Base-by-base conservation (phyloP, 2,888 invertebrate genomes). In the Scaptomyza reducta region DNA sequence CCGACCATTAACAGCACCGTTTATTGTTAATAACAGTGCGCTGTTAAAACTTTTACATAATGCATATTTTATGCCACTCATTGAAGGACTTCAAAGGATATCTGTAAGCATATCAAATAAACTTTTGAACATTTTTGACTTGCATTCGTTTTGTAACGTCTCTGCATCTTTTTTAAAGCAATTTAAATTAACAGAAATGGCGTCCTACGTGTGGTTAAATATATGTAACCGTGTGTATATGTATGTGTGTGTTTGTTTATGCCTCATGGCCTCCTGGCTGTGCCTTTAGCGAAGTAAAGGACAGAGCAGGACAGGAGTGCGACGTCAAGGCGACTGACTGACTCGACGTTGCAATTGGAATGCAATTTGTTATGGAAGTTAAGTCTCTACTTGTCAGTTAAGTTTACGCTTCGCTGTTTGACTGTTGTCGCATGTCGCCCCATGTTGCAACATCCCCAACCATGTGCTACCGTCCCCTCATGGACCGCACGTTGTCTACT, bases 341-440 rank as follows among this genome's bases (percentile, higher is more conserved):
- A n/a, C 72, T 68, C 78, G 61, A 69, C 85, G 74, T 79, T 79
- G 87, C 85, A 87, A 87, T 87, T 87, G 87, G 87, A 87, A 87
- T 84, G 84, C 82, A 84, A 84, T 87, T 84, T 84, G 87, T 84
- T 84, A 81, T 87, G 84, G 83, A 84, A 87, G 83, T 84, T 84
- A 84, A 84, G 83, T 84, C 87, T 87, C 83, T 87, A 87, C 87
- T 84, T 84, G 83, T 87, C 87, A 84, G 87, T 84, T 84, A 84
- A 84, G 84, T 84, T 84, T 87, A 87, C 82, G 82, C 82, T 82
- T 82, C 73, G 70, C 83, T 82, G 86, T 82, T 82, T 82, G 79
- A 79, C 86, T 79, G 82, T 82, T 85, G 77, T 82, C 83, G 83
- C 79, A 80, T 72, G 77, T 79, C 79, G 70, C 73, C 75, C 70